phyloP scores from a whole-genome alignment of 2,113 vertebrate species.

The Tonatia bakeri region DNA sequence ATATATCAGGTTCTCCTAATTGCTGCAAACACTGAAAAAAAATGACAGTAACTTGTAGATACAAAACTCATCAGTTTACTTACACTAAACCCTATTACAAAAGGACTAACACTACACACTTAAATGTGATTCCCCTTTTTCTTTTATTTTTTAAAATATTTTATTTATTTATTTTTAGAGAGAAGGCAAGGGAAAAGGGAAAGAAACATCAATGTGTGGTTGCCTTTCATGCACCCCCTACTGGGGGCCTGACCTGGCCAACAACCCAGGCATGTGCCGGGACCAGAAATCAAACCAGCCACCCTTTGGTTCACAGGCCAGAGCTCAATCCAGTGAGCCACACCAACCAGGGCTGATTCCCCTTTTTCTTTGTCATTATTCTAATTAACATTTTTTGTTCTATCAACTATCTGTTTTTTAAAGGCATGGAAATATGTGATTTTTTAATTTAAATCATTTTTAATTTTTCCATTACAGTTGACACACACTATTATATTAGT shows the following conservation, averaged over 20 bases:
- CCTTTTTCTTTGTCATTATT: neutral
- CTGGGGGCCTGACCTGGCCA: no score
- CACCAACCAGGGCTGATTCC: neutral
- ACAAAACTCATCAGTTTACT: neutral
- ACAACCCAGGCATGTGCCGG: no score
- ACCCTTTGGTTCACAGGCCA: no score
- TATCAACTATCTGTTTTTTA: neutral
- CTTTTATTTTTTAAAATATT: neutral
- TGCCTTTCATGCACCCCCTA: no score
- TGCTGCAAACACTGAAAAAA: conserved; percentile 23
- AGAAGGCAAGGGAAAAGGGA: no score
- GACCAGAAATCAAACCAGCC: no score
- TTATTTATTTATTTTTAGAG: no score
- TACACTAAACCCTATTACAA: neutral
- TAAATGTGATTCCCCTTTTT: neutral
- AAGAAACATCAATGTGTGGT: no score
- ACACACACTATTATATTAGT: neutral
- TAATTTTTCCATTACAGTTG: neutral
- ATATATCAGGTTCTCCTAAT: conserved; percentile 12
- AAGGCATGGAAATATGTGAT: neutral
- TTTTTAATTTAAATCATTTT: neutral
- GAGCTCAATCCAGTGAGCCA: no score
- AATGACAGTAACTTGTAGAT: neutral
- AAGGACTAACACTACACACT: neutral
- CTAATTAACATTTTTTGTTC: neutral